Percentiles rank a stretch among this genome's conserved stretches.
Evolutionary conservation across 2,888 invertebrate species (phyloP).

Genomic region (Lasioglossum lativentre): DNA sequence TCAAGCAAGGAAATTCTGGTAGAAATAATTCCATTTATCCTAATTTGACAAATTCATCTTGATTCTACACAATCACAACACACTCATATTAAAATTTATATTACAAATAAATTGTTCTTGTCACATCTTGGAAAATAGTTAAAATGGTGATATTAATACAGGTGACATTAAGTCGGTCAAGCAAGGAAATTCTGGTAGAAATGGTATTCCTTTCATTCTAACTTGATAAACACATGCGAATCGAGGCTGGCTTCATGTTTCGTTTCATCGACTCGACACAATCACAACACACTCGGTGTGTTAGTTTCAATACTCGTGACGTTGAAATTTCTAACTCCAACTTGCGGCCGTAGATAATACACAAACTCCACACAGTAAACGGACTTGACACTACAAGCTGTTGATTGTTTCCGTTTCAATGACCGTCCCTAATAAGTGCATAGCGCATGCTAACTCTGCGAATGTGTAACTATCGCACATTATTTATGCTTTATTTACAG

Average conservation of each 20-base stretch:
- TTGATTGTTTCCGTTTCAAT: conserved; percentile 7
- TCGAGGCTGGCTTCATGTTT: background rate
- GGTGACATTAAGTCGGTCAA: too few species aligned
- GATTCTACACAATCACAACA: too few species aligned
- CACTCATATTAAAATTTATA: too few species aligned
- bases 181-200: too few species aligned
- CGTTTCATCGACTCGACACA: background rate
- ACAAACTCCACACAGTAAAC: background rate
- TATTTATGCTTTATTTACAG: background rate
- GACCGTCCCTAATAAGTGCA: background rate
- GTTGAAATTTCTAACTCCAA: background rate
- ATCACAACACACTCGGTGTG: background rate
- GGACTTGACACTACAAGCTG: background rate
- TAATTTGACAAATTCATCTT: too few species aligned
- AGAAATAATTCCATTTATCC: too few species aligned
- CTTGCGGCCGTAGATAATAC: background rate
- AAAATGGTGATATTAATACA: too few species aligned
- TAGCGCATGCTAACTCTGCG: background rate
- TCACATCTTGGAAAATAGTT: too few species aligned
- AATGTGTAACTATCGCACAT: background rate
- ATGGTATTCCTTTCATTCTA: background rate
- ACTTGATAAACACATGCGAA: background rate
- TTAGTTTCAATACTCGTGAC: background rate
- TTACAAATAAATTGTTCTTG: too few species aligned
- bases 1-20: too few species aligned